A percentile compares a stretch with the other conserved stretches of the same genome.
phyloP scores from a whole-genome alignment of 1,140 invertebrate genomes.

The Yoshiicerus persimilis region DNA sequence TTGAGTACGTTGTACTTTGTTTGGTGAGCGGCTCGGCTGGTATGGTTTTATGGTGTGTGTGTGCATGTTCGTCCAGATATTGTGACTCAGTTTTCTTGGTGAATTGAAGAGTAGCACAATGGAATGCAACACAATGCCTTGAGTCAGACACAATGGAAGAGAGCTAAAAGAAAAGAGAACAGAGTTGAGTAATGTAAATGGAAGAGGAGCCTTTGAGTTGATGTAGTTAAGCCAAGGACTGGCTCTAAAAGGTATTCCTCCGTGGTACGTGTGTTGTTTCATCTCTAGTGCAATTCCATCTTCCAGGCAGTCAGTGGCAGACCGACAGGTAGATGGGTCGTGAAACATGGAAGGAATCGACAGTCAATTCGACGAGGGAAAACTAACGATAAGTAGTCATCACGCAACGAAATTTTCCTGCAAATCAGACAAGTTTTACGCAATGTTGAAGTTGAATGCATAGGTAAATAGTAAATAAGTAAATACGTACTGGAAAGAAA shows the following conservation, averaged over 20 bases:
- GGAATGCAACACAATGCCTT: not conserved
- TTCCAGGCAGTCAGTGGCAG: not conserved
- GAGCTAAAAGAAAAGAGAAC: not conserved
- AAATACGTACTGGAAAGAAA: not conserved
- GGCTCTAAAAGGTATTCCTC: not conserved
- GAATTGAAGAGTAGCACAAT: not conserved
- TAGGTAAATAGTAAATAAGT: not conserved
- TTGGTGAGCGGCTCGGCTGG: too few species aligned
- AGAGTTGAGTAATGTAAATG: not conserved
- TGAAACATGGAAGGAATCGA: not conserved
- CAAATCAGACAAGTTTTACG: not conserved
- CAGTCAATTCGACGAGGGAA: not conserved
- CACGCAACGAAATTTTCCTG: not conserved
- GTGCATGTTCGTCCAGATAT: too few species aligned
- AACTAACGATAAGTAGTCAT: not conserved
- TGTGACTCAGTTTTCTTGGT: too few species aligned
- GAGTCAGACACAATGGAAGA: not conserved
- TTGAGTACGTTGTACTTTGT: not conserved
- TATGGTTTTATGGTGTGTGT: too few species aligned
- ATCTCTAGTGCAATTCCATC: not conserved
- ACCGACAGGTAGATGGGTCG: not conserved
- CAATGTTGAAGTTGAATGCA: not conserved
- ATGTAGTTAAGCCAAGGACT: not conserved
- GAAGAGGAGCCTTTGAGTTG: not conserved
- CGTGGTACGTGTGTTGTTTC: not conserved